These are phyloP conservation scores for Catalaphyllia jardinei DNA, from an alignment of 64 coral and sea anemone genomes.

Conservation along the genomic window DNA sequence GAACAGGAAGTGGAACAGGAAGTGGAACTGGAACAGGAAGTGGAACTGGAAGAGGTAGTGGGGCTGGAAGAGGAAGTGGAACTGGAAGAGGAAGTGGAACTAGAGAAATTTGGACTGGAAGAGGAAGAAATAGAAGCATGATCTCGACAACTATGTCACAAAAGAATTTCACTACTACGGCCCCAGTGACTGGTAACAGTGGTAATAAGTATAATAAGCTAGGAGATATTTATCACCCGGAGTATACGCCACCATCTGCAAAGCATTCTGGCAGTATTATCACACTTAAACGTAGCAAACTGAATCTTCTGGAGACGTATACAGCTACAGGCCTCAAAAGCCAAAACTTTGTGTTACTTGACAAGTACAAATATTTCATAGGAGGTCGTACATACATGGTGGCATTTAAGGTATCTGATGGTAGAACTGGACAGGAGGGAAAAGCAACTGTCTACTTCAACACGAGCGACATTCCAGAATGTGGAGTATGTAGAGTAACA, in stretches of 20 bases:
- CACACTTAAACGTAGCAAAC: too few species aligned
- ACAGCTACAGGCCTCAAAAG: slow-evolving; percentile 13
- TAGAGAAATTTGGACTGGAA: not conserved
- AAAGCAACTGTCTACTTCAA: not conserved
- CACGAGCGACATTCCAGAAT: not conserved
- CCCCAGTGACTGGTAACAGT: not conserved
- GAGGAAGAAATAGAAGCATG: not conserved
- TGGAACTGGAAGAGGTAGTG: not conserved
- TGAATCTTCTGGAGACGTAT: not conserved
- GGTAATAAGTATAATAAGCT: not conserved
- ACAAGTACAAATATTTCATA: not conserved
- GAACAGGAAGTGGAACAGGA: too few species aligned
- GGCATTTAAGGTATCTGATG: not conserved
- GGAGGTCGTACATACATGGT: slow-evolving; percentile 1
- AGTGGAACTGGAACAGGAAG: too few species aligned
- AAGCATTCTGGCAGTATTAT: not conserved
- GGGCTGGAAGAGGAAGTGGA: not conserved
- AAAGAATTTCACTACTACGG: not conserved
- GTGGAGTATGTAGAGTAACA: not conserved
- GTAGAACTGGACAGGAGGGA: not conserved
- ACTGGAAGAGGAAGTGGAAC: not conserved
- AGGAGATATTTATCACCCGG: not conserved
- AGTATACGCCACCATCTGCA: not conserved
- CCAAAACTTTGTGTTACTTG: slow-evolving; percentile 10
- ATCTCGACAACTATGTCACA: not conserved